Evolutionary conservation across 2,797 vertebrate species (phyloP).

Genomic region (Salarias fasciatus): DNA sequence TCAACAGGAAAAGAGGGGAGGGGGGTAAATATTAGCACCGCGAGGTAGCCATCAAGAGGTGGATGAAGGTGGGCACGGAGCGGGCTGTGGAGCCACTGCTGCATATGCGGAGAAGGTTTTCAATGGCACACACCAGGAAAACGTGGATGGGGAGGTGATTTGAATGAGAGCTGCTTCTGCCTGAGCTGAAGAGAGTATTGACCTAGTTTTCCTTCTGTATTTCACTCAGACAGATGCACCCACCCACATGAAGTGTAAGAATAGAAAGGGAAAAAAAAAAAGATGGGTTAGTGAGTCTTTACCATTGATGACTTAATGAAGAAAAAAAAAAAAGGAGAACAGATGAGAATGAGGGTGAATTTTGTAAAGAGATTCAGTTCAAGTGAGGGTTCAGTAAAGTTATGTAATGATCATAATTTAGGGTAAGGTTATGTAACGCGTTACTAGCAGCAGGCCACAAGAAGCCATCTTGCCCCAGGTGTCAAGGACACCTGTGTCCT

Average conservation of each 20-base stretch:
- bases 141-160: slow-evolving; percentile 69
- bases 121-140: slow-evolving; percentile 48
- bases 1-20: slow-evolving; percentile 29
- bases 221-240: slow-evolving; percentile 61
- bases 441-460: slow-evolving; percentile 1
- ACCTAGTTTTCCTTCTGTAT: slow-evolving; percentile 80
- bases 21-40: slow-evolving; percentile 45
- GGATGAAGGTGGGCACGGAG: slow-evolving; percentile 24
- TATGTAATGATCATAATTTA: slow-evolving; percentile 27
- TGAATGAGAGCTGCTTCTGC: slow-evolving; percentile 74
- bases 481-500: slow-evolving; percentile 45
- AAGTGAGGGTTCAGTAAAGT: slow-evolving; percentile 3
- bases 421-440: slow-evolving; percentile 30
- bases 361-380: slow-evolving; percentile 2
- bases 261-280: slow-evolving; percentile 61
- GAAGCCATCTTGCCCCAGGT: slow-evolving; percentile 38
- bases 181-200: slow-evolving; percentile 76
- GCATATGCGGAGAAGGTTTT: slow-evolving; percentile 58
- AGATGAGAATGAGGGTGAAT: not conserved
- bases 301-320: slow-evolving; percentile 27
- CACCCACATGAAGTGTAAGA: slow-evolving; percentile 56
- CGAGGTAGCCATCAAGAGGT: slow-evolving; percentile 31
- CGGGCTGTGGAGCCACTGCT: slow-evolving; percentile 31
- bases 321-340: slow-evolving; percentile 4
- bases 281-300: slow-evolving; percentile 26